phyloP scores from a whole-genome alignment of 2,113 vertebrate species.

The Scomber japonicus region DNA sequence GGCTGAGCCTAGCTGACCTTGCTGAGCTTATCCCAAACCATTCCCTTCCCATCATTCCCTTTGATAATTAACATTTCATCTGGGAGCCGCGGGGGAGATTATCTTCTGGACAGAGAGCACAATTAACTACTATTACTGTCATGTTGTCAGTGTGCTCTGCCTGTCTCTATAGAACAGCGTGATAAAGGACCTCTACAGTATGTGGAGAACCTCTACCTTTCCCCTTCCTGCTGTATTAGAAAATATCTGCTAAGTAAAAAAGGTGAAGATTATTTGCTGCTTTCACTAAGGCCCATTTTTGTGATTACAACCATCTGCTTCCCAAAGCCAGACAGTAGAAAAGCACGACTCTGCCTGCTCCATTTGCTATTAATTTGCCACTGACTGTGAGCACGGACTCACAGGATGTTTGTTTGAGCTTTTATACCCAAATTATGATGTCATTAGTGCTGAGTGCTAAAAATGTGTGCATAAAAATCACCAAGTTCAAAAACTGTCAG shows the following conservation, averaged over 20 bases:
- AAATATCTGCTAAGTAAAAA: not conserved
- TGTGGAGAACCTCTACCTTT: not conserved
- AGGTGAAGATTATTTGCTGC: not conserved
- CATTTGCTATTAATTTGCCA: not conserved
- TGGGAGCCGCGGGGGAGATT: constrained; percentile 59
- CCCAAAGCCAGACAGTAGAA: not conserved
- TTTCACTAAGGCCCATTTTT: constrained; percentile 1
- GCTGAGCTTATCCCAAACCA: constrained; percentile 46
- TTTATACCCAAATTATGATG: not conserved
- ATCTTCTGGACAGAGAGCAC: constrained; percentile 69
- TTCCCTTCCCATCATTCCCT: constrained; percentile 55
- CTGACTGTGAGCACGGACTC: not conserved
- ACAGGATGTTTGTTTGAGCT: not conserved
- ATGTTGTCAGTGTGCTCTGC: constrained; percentile 29
- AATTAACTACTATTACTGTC: constrained; percentile 70
- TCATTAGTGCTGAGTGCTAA: not conserved
- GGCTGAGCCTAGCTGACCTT: constrained; percentile 56
- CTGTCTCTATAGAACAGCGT: constrained; percentile 3
- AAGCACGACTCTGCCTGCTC: not conserved
- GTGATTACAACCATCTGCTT: constrained; percentile 3
- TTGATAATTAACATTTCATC: constrained; percentile 78
- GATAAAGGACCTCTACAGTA: constrained; percentile 6
- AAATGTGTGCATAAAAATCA: too few relatives aligned
- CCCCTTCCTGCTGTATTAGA: not conserved
- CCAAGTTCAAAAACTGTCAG: not conserved